Percentiles rank a stretch among this genome's conserved stretches.
Evolutionary conservation across 2,797 vertebrate species (phyloP).

Genomic region (Spea hammondii): DNA sequence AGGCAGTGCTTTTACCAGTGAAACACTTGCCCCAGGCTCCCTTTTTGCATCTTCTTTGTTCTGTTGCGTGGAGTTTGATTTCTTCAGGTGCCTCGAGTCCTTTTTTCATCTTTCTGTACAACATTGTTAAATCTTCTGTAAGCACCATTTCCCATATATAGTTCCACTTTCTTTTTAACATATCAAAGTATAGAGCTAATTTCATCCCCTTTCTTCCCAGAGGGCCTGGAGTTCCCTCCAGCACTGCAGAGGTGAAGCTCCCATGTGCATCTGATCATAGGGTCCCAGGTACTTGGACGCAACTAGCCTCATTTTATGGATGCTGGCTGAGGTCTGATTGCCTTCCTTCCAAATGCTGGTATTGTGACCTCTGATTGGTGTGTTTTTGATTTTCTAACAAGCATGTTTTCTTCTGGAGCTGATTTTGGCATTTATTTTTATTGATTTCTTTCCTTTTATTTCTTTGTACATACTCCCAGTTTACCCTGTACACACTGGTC

Average conservation of each 20-base stretch:
- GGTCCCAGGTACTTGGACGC: constrained; percentile 20
- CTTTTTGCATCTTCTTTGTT: too few relatives aligned
- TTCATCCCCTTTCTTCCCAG: constrained; percentile 16
- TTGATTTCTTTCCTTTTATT: not conserved
- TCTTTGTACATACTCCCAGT: not conserved
- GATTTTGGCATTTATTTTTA: constrained; percentile 29
- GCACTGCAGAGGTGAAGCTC: constrained; percentile 16
- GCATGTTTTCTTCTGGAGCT: constrained; percentile 30
- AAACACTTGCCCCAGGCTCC: too few relatives aligned
- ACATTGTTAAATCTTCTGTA: not conserved
- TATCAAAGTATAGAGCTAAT: not conserved
- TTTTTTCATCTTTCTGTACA: too few relatives aligned
- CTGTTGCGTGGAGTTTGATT: too few relatives aligned
- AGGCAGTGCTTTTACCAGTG: not conserved
- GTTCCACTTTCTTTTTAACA: not conserved
- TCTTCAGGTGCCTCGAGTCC: too few relatives aligned
- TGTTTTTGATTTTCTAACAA: constrained; percentile 41
- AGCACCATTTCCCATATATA: not conserved
- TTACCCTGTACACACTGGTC: too few relatives aligned
- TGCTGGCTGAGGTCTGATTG: constrained; percentile 10
- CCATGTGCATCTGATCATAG: constrained; percentile 29
- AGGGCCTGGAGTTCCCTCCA: constrained; percentile 13
- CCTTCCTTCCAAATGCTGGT: constrained; percentile 22
- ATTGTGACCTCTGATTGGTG: constrained; percentile 14
- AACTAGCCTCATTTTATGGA: constrained; percentile 11